A percentile compares a stretch with the other conserved stretches of the same genome.
Conservation (phyloP, 1,140 invertebrate species). For the Cydia pomonella region DNA sequence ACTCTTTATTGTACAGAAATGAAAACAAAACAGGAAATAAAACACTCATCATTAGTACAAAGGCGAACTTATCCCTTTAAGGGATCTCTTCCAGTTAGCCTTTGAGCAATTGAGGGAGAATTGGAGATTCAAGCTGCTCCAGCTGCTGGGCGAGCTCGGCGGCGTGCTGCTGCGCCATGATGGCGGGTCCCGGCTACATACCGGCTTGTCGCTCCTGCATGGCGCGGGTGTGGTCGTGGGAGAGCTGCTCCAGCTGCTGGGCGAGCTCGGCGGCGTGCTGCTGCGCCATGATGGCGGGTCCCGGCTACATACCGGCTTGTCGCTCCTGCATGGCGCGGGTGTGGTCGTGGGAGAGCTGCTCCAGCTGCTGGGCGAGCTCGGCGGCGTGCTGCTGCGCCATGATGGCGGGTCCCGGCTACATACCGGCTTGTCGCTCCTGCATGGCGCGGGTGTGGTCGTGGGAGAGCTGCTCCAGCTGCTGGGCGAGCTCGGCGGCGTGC, state of each 20-base stretch:
- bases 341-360: conserved; percentile 81
- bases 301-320: too few species aligned
- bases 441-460: too few species aligned
- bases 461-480: conserved; percentile 82
- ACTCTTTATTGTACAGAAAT: too few species aligned
- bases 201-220: too few species aligned
- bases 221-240: conserved; percentile 81
- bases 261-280: conserved; percentile 79
- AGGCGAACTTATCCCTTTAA: too few species aligned
- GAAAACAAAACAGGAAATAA: too few species aligned
- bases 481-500: conserved; percentile 77
- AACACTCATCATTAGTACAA: too few species aligned
- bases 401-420: conserved; percentile 72
- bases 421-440: too few species aligned
- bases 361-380: conserved; percentile 81
- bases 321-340: too few species aligned
- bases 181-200: conserved; percentile 52
- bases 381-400: conserved; percentile 77
- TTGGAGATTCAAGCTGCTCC: too few species aligned
- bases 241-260: conserved; percentile 82
- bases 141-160: conserved; percentile 81
- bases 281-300: conserved; percentile 74
- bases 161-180: conserved; percentile 76
- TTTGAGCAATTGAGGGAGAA: too few species aligned
- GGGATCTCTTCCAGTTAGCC: too few species aligned